Percentiles rank a stretch among this genome's conserved stretches.
These are phyloP conservation scores for Paedocypris micromegethes DNA, from an alignment of 2,797 vertebrate genomes.

Conservation along the genomic window DNA sequence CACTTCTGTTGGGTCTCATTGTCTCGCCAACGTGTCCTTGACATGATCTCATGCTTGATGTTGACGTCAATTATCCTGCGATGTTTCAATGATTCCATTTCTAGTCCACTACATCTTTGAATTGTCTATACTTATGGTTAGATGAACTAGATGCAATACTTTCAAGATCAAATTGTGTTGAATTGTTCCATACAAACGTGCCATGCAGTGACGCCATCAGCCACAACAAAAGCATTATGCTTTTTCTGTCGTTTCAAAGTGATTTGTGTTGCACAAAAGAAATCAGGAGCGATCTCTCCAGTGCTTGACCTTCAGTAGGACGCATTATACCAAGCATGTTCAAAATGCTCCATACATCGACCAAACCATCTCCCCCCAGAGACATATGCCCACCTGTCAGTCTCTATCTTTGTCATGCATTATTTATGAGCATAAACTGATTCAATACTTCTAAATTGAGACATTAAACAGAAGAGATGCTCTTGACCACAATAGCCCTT, in stretches of 20 bases:
- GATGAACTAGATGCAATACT: too few species aligned
- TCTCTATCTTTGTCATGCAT: conserved; percentile 30
- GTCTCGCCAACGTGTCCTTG: too few species aligned
- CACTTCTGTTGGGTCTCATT: too few species aligned
- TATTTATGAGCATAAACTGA: conserved; percentile 38
- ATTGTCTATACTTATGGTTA: too few species aligned
- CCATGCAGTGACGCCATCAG: too few species aligned
- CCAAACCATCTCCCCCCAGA: conserved; percentile 23
- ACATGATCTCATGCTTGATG: too few species aligned
- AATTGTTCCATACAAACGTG: too few species aligned
- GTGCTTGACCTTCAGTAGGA: conserved; percentile 19
- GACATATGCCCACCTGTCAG: conserved; percentile 11
- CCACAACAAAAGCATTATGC: too few species aligned
- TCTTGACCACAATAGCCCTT: not conserved
- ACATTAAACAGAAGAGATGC: conserved; percentile 25
- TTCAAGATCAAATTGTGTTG: too few species aligned
- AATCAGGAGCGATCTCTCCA: not conserved
- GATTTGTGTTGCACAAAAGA: conserved; percentile 1
- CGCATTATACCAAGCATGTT: conserved; percentile 3
- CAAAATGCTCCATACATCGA: not conserved
- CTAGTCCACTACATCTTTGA: too few species aligned
- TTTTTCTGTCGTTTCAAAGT: not conserved
- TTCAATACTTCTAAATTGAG: conserved; percentile 36
- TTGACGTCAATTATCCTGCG: too few species aligned
- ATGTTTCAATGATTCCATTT: too few species aligned